Base-by-base conservation (phyloP, 2,113 vertebrate genomes). In the Hassar affinis region DNA sequence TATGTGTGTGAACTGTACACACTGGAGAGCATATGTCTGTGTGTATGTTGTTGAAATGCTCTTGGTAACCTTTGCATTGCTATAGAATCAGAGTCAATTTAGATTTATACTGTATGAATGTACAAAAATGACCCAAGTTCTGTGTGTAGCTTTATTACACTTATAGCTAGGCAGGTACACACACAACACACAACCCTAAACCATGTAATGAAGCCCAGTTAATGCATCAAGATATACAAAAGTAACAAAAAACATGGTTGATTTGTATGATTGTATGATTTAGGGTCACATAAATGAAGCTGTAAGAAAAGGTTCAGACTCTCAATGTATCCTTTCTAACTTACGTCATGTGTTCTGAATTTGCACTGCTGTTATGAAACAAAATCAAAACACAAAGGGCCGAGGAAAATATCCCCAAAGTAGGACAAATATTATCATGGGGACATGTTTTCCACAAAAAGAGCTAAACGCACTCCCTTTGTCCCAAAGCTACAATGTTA, bases 11-110 rank as follows among this genome's bases (percentile, higher is more conserved):
- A 38, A 12, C 66, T n/a, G 38, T 25, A 14, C 6, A 25, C 4
- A 11, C 5, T 5, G 12, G 22, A 22, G 35, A 38, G 11, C 35
- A 20, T 80, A 25, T 68, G 69, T 57, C 42, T 78, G 61, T 38
- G 42, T 74, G 64, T 84, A 61, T 75, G 45, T 49, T 17, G 11
- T 74, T 69, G 33, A 22, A 72, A 74, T 74, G 12, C 12, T 47
- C 38, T 72, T 72, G 30, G 30, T 30, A 62, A 62, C n/a, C 4
- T 30, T 15, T 22, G 38, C 38, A 45, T 25, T 64, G 78, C 3
- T 38, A 35, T 56, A 57, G 66, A 8, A 52, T 25, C 7, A 25
- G 7, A 25, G 22, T 57, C 56, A 9, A 25, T 25, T 57, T 57
- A 25, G 20, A 20, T 57, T 57, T 57, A 57, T 57, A 9, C 14